Evolutionary conservation across 1,140 invertebrate species (phyloP), one percentile per base, ranked within the genome.

Genomic region (Diabrotica virgifera): DNA sequence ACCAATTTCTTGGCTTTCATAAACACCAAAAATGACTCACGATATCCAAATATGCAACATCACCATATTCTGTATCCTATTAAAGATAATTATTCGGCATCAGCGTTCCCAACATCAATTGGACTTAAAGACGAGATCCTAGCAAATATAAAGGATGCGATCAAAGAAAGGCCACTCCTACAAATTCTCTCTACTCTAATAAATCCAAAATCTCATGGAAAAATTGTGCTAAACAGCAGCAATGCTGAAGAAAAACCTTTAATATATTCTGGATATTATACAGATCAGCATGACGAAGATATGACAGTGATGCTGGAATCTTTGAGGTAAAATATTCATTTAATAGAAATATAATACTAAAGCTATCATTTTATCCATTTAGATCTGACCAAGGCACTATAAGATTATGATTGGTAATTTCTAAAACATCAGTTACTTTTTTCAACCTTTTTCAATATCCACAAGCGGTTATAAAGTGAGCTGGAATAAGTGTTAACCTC

Each of bases 261-360:
- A 13, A 89, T 94, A 36, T 82, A 87, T 70, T 83, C 91, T 0
- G 89, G 89, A 52, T 90, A 90, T 54, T 84, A 90, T 10, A 77
- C 73, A 0, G 73, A 85, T 46, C 54, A 72, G 0, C 72, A 80
- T 0, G 87, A 88, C 58, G 67, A 85, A 2, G 74, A 81, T 5
- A 65, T 75, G 0, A 57, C 73, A 66, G 69, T 52, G 5, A 35
- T 83, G 6, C 64, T 80, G 52, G 72, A 80, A 71, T 80, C 79
- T 51, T 76, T 83, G 13, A 78, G 80, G 64, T 78, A 81, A 24
- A 24, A 46, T 8, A 46, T 46, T 46, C n/a, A n/a, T n/a, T n/a
- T n/a, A n/a, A n/a, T n/a, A n/a, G n/a, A n/a, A n/a, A n/a, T n/a
- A n/a, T n/a, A n/a, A n/a, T n/a, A n/a, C n/a, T n/a, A n/a, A n/a